A percentile compares a stretch with the other conserved stretches of the same genome.
Evolutionary conservation across 2,113 vertebrate genomes (phyloP).

Genomic region (Gymnogyps californianus): DNA sequence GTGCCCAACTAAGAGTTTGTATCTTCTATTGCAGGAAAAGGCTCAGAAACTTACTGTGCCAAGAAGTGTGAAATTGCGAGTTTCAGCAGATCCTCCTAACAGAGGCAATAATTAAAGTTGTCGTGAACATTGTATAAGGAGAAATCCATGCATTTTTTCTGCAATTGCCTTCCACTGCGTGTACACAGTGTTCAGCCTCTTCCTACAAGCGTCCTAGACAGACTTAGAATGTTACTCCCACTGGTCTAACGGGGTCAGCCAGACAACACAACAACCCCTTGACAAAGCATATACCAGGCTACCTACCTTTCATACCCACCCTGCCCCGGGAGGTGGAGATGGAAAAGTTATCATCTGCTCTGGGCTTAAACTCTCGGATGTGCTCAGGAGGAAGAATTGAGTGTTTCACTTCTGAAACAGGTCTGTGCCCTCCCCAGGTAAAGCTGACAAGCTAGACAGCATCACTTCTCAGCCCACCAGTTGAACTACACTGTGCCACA

Average conservation of each 20-base stretch:
- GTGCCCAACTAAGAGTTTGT: neutral
- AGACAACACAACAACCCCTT: neutral
- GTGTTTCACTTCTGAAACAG: neutral
- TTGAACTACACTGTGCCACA: neutral
- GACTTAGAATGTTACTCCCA: neutral
- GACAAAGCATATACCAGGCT: neutral
- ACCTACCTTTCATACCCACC: neutral
- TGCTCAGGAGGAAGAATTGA: neutral
- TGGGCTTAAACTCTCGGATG: neutral
- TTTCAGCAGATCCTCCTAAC: neutral
- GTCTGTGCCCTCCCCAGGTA: neutral
- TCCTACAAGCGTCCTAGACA: neutral
- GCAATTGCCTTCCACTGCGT: neutral
- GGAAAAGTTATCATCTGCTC: neutral
- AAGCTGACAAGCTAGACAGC: neutral
- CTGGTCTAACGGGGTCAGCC: neutral
- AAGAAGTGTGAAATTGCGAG: neutral
- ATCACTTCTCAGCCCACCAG: neutral
- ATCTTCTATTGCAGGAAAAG: neutral
- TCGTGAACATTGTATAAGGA: neutral
- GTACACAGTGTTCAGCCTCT: neutral
- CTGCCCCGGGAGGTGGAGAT: rapidly evolving
- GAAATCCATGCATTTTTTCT: neutral
- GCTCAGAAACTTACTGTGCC: neutral
- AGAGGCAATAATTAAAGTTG: neutral